Conservation (phyloP, 2,113 vertebrate genomes). For the Sylvietta virens region DNA sequence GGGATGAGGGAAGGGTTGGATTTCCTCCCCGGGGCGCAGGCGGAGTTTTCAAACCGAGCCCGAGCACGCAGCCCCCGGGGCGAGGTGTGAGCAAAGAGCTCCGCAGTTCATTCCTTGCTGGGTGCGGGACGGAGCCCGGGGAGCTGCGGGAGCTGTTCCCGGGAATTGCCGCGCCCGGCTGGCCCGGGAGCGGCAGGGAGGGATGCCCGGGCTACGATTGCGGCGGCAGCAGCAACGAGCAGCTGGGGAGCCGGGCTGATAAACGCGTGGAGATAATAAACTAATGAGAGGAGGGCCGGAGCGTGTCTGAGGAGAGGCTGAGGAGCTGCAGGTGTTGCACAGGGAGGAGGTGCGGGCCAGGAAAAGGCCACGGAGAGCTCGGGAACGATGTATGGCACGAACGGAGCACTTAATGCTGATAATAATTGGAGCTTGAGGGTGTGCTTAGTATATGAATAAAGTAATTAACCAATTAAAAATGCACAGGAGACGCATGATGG, state of each 20-base stretch:
- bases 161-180: background rate
- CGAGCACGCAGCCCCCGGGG: background rate
- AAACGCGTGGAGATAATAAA: constrained; percentile 31
- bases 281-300: constrained; percentile 46
- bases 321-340: background rate
- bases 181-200: background rate
- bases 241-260: constrained; percentile 37
- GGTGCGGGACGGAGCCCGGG: background rate
- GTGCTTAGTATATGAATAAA: constrained; percentile 54
- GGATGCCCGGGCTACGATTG: background rate
- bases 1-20: background rate
- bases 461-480: constrained; percentile 67
- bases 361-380: background rate
- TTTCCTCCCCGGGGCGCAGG: background rate
- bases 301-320: background rate
- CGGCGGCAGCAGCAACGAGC: constrained; percentile 4
- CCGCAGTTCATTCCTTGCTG: background rate
- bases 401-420: constrained; percentile 41
- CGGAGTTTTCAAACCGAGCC: background rate
- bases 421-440: constrained; percentile 50
- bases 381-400: constrained; percentile 5
- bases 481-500: constrained; percentile 50
- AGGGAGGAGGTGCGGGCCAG: background rate
- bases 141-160: background rate
- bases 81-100: background rate